These are phyloP conservation scores for Drepana arcuata DNA, from an alignment of 1,140 invertebrate species.

Conservation along the genomic window DNA sequence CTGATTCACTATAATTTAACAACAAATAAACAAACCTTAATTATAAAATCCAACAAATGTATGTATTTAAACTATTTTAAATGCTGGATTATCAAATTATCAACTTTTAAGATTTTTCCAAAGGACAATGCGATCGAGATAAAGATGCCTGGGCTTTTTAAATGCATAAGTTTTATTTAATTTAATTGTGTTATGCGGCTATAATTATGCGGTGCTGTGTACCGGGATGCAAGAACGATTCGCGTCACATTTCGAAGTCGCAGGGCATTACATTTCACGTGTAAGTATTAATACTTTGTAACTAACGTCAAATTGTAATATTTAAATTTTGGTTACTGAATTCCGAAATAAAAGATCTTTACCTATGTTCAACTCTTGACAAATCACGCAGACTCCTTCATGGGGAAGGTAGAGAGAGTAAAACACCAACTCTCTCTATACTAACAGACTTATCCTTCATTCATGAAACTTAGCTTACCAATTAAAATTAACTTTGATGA, in stretches of 20 bases:
- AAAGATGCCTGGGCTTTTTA: background rate
- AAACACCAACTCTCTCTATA: background rate
- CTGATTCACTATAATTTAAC: background rate
- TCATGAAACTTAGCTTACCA: background rate
- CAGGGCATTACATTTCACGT: constrained; percentile 49
- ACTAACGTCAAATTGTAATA: background rate
- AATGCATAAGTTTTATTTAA: constrained; percentile 1
- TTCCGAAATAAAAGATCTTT: background rate
- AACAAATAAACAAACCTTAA: background rate
- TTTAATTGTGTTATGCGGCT: constrained; percentile 3
- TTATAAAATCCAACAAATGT: background rate
- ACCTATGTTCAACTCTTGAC: background rate
- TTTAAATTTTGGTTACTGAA: background rate
- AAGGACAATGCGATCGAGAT: background rate
- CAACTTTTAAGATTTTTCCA: background rate
- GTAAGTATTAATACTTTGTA: constrained; percentile 25
- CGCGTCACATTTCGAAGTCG: constrained; percentile 32
- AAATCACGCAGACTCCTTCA: background rate
- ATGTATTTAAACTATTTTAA: background rate
- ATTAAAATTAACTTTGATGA: too few relatives aligned
- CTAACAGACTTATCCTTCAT: background rate
- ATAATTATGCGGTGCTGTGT: constrained; percentile 39
- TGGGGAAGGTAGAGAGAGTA: too few relatives aligned
- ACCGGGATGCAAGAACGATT: constrained; percentile 46
- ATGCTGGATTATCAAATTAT: background rate